These are phyloP conservation scores for Synergus itoensis DNA, from an alignment of 2,888 invertebrate species.

Conservation along the genomic window DNA sequence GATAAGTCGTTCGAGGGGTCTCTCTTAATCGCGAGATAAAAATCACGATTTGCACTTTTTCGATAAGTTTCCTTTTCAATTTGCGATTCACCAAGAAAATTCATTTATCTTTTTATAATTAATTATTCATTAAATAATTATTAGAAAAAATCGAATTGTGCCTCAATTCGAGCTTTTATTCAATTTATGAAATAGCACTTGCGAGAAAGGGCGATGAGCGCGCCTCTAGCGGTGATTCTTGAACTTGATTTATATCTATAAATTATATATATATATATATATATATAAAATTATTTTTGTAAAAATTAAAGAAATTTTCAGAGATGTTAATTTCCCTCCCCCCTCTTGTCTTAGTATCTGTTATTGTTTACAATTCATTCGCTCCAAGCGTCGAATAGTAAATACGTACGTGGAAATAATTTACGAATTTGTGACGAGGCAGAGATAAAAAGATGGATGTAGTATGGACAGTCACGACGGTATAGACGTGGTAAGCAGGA, in stretches of 20 bases:
- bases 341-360: not conserved
- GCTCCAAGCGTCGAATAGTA: not conserved
- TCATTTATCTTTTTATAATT: not conserved
- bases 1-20: slow-evolving; percentile 34
- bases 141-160: not conserved
- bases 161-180: not conserved
- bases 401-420: slow-evolving; percentile 6
- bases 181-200: not conserved
- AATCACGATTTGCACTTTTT: slow-evolving; percentile 4
- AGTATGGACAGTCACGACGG: slow-evolving; percentile 43
- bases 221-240: not conserved
- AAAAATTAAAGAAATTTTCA: not conserved
- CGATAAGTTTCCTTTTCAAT: not conserved
- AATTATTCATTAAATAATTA: not conserved
- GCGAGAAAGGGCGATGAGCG: not conserved
- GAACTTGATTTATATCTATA: not conserved
- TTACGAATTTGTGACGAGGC: slow-evolving; percentile 19
- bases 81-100: not conserved
- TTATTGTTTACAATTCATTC: not conserved
- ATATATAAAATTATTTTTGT: not conserved
- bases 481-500: slow-evolving; percentile 70
- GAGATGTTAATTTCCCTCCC: not conserved
- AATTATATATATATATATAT: too few species aligned
- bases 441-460: slow-evolving; percentile 37
- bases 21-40: not conserved